phyloP scores from a whole-genome alignment of 1,140 invertebrate species.

The Eriosoma lanigerum region DNA sequence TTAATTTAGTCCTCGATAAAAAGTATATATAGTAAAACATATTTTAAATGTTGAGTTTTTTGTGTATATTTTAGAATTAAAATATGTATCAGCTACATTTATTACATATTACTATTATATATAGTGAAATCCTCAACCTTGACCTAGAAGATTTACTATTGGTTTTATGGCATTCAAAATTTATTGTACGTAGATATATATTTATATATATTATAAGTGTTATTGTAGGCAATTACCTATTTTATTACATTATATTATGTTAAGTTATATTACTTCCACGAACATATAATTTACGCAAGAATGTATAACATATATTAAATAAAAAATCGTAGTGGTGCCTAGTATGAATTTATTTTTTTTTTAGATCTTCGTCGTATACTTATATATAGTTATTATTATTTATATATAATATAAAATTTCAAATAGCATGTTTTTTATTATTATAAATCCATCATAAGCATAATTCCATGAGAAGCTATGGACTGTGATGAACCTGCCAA shows the following conservation, averaged over 20 bases:
- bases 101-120: neutral
- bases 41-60: neutral
- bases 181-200: neutral
- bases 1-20: no score
- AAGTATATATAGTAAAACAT: no score
- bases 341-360: no score
- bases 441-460: no score
- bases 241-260: neutral
- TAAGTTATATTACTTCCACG: conserved; percentile 15
- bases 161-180: neutral
- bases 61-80: neutral
- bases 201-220: neutral
- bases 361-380: neutral
- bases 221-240: neutral
- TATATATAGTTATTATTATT: no score
- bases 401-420: neutral
- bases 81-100: neutral
- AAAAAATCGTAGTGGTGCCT: neutral
- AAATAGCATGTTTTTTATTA: no score
- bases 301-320: conserved; percentile 17
- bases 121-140: neutral
- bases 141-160: conserved; percentile 32
- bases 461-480: no score
- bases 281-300: conserved; percentile 3
- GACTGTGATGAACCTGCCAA: neutral